Conservation (phyloP, 2,797 vertebrate genomes). For the Vespertilio murinus region DNA sequence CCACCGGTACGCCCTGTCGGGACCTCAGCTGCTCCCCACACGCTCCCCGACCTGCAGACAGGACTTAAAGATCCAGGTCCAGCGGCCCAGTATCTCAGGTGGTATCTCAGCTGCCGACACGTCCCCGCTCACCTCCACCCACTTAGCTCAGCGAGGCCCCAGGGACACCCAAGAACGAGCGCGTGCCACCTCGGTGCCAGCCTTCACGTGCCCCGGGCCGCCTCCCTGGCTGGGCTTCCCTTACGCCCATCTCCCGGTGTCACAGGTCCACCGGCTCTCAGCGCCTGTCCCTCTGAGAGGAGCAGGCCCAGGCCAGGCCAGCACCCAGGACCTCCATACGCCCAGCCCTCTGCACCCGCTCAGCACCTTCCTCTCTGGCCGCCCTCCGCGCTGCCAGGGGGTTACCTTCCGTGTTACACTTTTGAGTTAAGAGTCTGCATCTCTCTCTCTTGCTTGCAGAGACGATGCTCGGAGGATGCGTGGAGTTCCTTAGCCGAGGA, state of each 20-base stretch:
- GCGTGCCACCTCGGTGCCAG: accelerated
- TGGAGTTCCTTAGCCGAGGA: not conserved
- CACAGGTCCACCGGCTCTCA: accelerated
- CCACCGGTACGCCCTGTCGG: not conserved
- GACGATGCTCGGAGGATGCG: no score
- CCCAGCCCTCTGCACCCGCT: not conserved
- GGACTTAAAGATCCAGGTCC: not conserved
- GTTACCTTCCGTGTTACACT: not conserved
- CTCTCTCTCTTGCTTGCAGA: not conserved
- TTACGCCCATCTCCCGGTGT: not conserved
- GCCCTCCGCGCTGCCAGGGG: not conserved
- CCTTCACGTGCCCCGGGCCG: accelerated
- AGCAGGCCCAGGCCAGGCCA: no score
- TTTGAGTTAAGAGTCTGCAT: no score
- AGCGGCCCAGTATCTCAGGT: accelerated
- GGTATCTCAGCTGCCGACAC: not conserved
- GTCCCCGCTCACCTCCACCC: accelerated
- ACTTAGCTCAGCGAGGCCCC: not conserved
- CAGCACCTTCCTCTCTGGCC: not conserved
- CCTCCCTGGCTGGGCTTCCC: accelerated
- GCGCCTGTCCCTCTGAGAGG: not conserved
- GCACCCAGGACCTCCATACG: not conserved
- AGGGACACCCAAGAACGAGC: not conserved
- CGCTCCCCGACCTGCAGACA: not conserved
- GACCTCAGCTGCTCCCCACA: not conserved